Base-by-base conservation (phyloP, 2,113 vertebrate genomes). In the Colinus virginianus region DNA sequence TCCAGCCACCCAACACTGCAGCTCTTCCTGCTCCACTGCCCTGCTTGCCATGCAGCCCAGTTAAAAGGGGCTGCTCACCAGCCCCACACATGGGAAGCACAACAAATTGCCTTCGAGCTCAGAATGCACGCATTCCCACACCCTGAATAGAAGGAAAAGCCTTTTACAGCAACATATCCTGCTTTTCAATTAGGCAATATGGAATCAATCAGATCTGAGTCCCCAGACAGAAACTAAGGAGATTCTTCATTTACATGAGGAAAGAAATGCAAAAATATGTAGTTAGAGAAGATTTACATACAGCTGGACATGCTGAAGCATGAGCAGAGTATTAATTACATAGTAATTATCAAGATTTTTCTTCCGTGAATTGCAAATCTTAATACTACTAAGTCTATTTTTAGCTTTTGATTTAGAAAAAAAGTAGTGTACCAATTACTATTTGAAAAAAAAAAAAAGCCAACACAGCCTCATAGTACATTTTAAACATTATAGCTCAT, bases 231-330 rank as follows among this genome's bases (percentile, higher is more conserved):
- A 83, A 95, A 90, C n/a, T 58, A 77, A 59, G 56, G 68, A 79
- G 51, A 86, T 42, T 87, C 56, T 59, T 89, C 67, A 93, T 89
- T 95, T 94, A 64, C 78, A 95, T 71, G 55, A 89, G 19, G 81
- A 92, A 93, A 83, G 78, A 94, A 92, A 93, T 61, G 89, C 59
- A 92, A 80, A 94, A 92, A 75, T 26, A 58, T 5, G 20, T 43
- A 61, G 42, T 71, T 64, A 75, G 63, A 79, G 30, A 78, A 72
- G 55, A 95, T 96, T 95, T 96, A 80, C 93, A 95, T 96, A 96
- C 94, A 95, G 91, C 93, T 94, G 96, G 87, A 75, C 45, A 77
- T 46, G 45, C 0, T 93, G 84, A 93, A 63, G 84, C 71, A 38
- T 5, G 7, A 59, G 63, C 28, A 90, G 67, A 80, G 36, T 42